These are phyloP conservation scores for Sceloporus undulatus DNA, from an alignment of 2,113 vertebrate genomes.

Conservation along the genomic window DNA sequence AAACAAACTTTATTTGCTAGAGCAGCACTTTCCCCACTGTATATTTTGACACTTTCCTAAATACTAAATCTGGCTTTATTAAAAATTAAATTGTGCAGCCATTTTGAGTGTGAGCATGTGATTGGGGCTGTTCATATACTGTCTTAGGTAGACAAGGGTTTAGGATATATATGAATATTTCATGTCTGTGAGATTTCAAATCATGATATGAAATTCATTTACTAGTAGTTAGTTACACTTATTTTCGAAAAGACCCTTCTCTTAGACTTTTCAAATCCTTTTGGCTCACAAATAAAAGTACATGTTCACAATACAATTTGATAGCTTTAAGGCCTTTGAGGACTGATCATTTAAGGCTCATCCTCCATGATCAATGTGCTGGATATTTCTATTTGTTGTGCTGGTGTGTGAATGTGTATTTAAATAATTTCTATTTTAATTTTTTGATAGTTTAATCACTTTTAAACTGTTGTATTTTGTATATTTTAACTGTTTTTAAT, in stretches of 20 bases:
- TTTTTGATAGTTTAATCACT: no score
- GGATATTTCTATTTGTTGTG: no score
- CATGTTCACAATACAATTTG: background rate
- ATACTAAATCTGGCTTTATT: slow-evolving; percentile 76
- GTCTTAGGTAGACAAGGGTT: slow-evolving; percentile 45
- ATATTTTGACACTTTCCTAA: slow-evolving; percentile 77
- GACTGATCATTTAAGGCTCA: no score
- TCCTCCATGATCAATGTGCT: no score
- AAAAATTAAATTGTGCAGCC: slow-evolving; percentile 72
- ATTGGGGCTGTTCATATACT: slow-evolving; percentile 59
- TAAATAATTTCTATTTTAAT: no score
- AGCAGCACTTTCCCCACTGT: slow-evolving; percentile 76
- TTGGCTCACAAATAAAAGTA: slow-evolving; percentile 32
- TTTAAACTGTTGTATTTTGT: no score
- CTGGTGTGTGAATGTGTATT: no score
- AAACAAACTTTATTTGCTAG: slow-evolving; percentile 82
- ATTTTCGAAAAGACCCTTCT: slow-evolving; percentile 39
- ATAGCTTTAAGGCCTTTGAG: background rate
- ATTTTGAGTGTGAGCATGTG: slow-evolving; percentile 57
- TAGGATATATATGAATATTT: slow-evolving; percentile 52
- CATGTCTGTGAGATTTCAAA: slow-evolving; percentile 54
- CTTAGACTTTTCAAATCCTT: slow-evolving; percentile 61
- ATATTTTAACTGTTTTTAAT: no score
- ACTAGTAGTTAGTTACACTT: slow-evolving; percentile 55
- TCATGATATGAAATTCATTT: no score